Base-by-base conservation (phyloP, 2,888 invertebrate genomes). In the Idaea dimidiata region DNA sequence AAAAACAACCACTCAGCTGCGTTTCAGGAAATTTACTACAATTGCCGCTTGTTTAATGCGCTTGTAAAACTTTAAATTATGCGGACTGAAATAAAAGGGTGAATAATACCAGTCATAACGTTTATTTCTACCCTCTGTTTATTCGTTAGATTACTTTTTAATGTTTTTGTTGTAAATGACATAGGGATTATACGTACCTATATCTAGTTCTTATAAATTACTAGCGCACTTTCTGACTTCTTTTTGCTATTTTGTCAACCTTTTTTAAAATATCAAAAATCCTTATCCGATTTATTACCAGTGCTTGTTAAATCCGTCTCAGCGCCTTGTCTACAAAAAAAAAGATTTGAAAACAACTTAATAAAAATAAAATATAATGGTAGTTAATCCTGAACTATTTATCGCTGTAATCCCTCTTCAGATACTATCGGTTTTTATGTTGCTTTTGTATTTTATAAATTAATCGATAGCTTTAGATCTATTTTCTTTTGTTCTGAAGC, bases 21-120 rank as follows among this genome's bases (percentile, higher is more conserved):
- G 61, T 62, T 65, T 62, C 62, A 62, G 33, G 66, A 69, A 69
- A 75, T 79, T 78, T 75, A 77, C 73, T 71, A 74, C 72, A 68
- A 74, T 76, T 69, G 71, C 70, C 64, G 70, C 72, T 72, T 75
- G 71, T 72, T 71, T 68, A 68, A 74, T 68, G 69, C 61, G 64
- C 64, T 62, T 66, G 65, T 77, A 69, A 78, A 76, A 71, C 62
- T 60, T 63, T 62, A 69, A 76, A 70, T 66, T 64, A 67, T 65
- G 67, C 31, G 4, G 65, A 62, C 57, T 65, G 62, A 61, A 60
- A 68, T 62, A 64, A 66, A 66, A 60, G 68, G 62, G 60, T 68
- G 57, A 59, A 63, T 62, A 62, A 68, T 65, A 59, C 58, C 32
- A 56, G 56, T 59, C 43, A 54, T 53, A 60, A 58, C 16, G 60